Evolutionary conservation across 2,113 vertebrate genomes (phyloP).

Genomic region (Passer domesticus): DNA sequence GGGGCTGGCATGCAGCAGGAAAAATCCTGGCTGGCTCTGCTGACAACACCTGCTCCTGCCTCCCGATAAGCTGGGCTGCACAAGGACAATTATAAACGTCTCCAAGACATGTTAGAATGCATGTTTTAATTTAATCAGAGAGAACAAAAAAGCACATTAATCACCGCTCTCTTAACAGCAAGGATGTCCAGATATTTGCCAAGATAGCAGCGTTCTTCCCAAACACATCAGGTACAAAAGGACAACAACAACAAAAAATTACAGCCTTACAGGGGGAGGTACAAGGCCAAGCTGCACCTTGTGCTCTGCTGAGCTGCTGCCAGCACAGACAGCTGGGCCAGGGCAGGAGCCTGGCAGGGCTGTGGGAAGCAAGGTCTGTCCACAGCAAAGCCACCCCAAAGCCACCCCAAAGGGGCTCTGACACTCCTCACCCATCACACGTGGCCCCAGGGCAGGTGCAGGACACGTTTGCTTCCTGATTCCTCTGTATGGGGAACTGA

Average conservation of each 20-base stretch:
- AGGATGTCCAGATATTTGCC: constrained; percentile 59
- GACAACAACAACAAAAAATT: constrained; percentile 37
- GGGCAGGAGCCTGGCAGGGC: neutral
- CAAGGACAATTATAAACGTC: constrained; percentile 62
- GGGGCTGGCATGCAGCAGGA: constrained; percentile 5
- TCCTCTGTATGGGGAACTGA: neutral
- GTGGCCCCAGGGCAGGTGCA: neutral
- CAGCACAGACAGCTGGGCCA: constrained; percentile 11
- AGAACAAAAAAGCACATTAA: constrained; percentile 64
- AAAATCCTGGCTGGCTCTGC: constrained; percentile 36
- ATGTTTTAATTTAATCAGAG: constrained; percentile 62
- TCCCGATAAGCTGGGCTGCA: constrained; percentile 58
- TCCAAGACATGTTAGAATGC: constrained; percentile 56
- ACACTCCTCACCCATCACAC: neutral
- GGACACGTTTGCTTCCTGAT: neutral
- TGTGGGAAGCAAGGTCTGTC: neutral
- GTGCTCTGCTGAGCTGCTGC: neutral
- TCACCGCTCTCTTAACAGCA: constrained; percentile 53
- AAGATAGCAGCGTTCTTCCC: constrained; percentile 30
- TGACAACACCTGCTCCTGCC: constrained; percentile 44
- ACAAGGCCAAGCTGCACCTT: constrained; percentile 40
- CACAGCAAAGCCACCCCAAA: neutral
- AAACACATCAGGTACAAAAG: constrained; percentile 29
- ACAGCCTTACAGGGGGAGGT: constrained; percentile 14
- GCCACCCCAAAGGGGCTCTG: neutral